Percentiles rank a stretch among this genome's conserved stretches.
Evolutionary conservation across 2,888 invertebrate species (phyloP).

Genomic region (Cryptocephalus primarius): DNA sequence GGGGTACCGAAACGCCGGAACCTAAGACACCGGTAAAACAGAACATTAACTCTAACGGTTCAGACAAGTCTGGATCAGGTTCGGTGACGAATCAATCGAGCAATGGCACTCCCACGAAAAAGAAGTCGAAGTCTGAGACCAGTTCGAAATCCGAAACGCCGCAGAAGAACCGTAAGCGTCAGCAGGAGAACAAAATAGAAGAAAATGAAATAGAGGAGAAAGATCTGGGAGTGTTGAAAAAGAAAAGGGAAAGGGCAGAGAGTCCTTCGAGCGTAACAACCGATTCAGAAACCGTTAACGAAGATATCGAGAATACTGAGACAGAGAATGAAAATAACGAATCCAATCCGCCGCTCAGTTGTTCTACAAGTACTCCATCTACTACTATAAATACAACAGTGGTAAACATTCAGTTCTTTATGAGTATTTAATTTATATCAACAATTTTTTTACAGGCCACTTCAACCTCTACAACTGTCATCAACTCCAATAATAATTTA

Average conservation of each 20-base stretch:
- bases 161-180: slow-evolving; percentile 43
- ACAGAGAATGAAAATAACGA: slow-evolving; percentile 35
- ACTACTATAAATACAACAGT: slow-evolving; percentile 4
- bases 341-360: slow-evolving; percentile 12
- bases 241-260: slow-evolving; percentile 40
- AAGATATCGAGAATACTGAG: slow-evolving; percentile 42
- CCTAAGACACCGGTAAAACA: slow-evolving; percentile 44
- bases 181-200: slow-evolving; percentile 30
- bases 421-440: neutral
- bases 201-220: slow-evolving; percentile 38
- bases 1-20: slow-evolving; percentile 34
- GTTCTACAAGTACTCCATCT: slow-evolving; percentile 18
- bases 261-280: slow-evolving; percentile 79
- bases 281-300: slow-evolving; percentile 73
- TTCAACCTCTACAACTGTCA: slow-evolving; percentile 4
- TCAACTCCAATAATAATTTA: slow-evolving; percentile 7
- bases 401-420: neutral
- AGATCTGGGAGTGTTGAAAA: slow-evolving; percentile 36
- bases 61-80: neutral
- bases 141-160: slow-evolving; percentile 38
- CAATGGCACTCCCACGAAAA: slow-evolving; percentile 1
- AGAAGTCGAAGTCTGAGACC: slow-evolving; percentile 4
- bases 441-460: slow-evolving; percentile 1
- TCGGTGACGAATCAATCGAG: neutral
- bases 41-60: slow-evolving; percentile 9